These are phyloP conservation scores for Phataginus tetradactyla DNA, from an alignment of 2,797 vertebrate genomes.

Conservation along the genomic window DNA sequence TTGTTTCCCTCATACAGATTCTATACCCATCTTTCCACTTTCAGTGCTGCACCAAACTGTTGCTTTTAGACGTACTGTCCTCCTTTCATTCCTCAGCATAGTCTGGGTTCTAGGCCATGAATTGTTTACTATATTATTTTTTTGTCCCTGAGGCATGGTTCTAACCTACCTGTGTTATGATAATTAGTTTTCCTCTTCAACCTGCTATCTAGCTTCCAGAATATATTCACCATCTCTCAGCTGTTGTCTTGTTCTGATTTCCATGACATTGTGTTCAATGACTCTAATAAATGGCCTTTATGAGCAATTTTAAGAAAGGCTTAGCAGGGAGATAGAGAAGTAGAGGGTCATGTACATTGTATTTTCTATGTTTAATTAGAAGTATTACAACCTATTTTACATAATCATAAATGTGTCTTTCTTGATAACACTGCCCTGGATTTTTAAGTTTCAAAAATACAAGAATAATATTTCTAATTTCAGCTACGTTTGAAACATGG, in stretches of 20 bases:
- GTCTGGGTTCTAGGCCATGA: not conserved
- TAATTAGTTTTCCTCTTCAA: not conserved
- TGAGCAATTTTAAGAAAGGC: not conserved
- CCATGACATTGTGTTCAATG: not conserved
- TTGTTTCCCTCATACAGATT: not conserved
- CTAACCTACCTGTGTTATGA: not conserved
- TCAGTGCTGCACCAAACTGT: rapidly evolving
- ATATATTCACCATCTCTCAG: not conserved
- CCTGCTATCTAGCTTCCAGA: not conserved
- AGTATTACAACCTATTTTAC: not conserved
- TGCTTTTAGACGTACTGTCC: not conserved
- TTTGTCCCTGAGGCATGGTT: not conserved
- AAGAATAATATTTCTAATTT: not conserved
- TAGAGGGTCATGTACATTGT: not conserved
- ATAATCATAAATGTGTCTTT: not conserved
- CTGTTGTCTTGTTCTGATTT: not conserved
- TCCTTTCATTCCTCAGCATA: not conserved
- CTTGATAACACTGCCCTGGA: not conserved
- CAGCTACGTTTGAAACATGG: not conserved
- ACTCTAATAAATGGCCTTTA: not conserved
- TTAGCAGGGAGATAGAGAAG: not conserved
- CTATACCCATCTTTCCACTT: not conserved
- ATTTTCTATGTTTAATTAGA: not conserved
- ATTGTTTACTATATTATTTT: not conserved
- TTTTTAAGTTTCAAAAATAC: constrained; percentile 3